Base-by-base conservation (phyloP, 2,888 invertebrate species). In the Eubasilissa splendida region DNA sequence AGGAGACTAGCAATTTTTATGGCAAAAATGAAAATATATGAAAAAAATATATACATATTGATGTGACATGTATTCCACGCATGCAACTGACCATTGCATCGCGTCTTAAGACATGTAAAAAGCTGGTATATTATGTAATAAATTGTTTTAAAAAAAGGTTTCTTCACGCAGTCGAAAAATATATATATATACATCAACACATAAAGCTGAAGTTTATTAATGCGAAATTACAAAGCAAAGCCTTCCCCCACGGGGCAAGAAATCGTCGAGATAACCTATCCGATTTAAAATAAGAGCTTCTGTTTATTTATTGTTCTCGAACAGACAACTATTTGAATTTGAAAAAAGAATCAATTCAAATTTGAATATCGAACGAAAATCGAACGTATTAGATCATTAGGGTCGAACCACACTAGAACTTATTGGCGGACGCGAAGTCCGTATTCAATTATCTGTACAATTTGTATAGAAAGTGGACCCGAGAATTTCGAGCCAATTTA, bases 321-420 rank as follows among this genome's bases (percentile, higher is more conserved):
- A 74, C 42, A 42, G 74, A 74, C 74, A 74, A 50, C 71, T 71
- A 71, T 71, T 71, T 71, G 71, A 71, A 71, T 71, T 71, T 10
- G 22, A 71, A 71, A 63, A 63, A 76, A 63, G 22, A 76, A 5
- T 76, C 76, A 63, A 53, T 63, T 76, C 66, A 42, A 79, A 79
- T 79, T 79, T 79, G 79, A 79, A 79, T 79, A 79, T 79, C 79
- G 79, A 79, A 79, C 79, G 50, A 58, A 79, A 79, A 74, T 71
- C 70, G 65, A 74, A 77, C 53, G 66, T 73, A 80, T 82, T 76
- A 80, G 70, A 81, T 81, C 81, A 79, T 79, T 79, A 81, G 76
- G 77, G 54, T 66, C 58, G 11, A 66, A 66, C 76, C 53, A 22
- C 66, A 66, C 54, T 66, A 66, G 76, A 56, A 77, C 76, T 77